A percentile compares a stretch with the other conserved stretches of the same genome.
These are phyloP conservation scores for Hecatera dysodea DNA, from an alignment of 2,888 invertebrate genomes.

Conservation along the genomic window DNA sequence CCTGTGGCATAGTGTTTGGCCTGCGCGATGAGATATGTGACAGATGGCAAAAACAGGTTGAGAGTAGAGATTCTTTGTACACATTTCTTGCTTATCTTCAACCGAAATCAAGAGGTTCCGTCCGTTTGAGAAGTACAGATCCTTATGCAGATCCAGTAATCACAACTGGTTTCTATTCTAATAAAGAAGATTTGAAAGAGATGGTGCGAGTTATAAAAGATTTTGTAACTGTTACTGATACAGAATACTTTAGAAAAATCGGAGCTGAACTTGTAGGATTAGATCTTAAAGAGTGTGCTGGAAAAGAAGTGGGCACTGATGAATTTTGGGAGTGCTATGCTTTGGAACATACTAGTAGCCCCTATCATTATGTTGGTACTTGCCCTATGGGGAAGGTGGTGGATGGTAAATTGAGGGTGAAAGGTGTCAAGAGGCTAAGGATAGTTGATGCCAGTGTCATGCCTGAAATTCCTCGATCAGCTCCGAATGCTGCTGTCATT, in stretches of 20 bases:
- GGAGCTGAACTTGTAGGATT: conserved; percentile 61
- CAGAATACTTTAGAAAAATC: conserved; percentile 62
- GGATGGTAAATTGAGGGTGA: conserved; percentile 87
- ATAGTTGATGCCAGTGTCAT: conserved; percentile 76
- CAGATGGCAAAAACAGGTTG: conserved; percentile 39
- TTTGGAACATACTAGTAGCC: conserved; percentile 87
- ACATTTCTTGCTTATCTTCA: conserved; percentile 47
- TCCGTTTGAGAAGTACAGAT: conserved; percentile 64
- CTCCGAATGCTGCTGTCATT: conserved; percentile 87
- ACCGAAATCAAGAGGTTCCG: conserved; percentile 80
- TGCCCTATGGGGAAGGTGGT: conserved; percentile 94
- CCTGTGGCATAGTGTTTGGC: conserved; percentile 45
- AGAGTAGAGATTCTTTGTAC: conserved; percentile 52
- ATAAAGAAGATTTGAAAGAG: conserved; percentile 45
- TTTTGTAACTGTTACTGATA: conserved; percentile 56
- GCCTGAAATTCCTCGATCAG: conserved; percentile 89
- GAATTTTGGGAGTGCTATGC: conserved; percentile 71
- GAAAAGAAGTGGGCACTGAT: conserved; percentile 38
- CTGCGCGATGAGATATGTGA: conserved; percentile 56
- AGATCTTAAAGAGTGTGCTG: conserved; percentile 60
- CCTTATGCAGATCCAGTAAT: conserved; percentile 65
- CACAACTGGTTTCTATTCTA: conserved; percentile 36
- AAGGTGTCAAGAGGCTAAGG: conserved; percentile 59
- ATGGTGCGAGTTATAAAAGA: conserved; percentile 58
- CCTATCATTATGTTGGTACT: conserved; percentile 93